These are phyloP conservation scores for Streptopelia turtur DNA, from an alignment of 2,797 vertebrate species.

Conservation along the genomic window DNA sequence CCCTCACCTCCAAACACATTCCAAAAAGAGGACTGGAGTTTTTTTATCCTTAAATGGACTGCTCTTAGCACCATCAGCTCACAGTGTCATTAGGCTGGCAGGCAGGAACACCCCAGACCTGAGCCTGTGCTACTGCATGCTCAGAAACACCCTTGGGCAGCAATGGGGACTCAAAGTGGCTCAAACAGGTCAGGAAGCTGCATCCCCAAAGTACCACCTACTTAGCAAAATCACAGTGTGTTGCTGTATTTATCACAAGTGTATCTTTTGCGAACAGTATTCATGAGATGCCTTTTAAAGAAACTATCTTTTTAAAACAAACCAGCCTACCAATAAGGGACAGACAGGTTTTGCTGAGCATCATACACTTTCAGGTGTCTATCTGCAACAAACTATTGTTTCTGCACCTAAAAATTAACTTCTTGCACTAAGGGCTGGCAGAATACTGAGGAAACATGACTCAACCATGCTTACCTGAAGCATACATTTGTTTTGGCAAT, in stretches of 20 bases:
- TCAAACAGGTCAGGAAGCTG: background rate
- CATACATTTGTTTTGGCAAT: background rate
- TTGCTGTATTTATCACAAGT: background rate
- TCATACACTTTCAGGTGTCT: background rate
- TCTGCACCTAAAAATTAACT: background rate
- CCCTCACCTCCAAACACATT: background rate
- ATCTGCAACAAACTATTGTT: background rate
- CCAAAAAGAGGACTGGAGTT: background rate
- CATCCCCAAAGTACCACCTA: background rate
- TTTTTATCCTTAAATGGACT: background rate
- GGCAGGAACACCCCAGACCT: background rate
- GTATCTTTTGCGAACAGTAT: background rate
- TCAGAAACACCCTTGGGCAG: background rate
- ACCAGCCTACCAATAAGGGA: background rate
- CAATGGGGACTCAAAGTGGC: background rate
- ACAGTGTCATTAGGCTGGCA: rapidly evolving
- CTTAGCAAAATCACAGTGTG: background rate
- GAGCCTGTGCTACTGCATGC: rapidly evolving
- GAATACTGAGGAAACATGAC: background rate
- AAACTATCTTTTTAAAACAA: background rate
- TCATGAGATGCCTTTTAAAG: background rate
- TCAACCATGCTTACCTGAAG: background rate
- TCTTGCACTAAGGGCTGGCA: background rate
- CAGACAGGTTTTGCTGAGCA: background rate
- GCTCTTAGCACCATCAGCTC: background rate